Evolutionary conservation across 2,888 invertebrate genomes (phyloP), one percentile per base, ranked within the genome.

Genomic region (Nephrocerus scutellatus): DNA sequence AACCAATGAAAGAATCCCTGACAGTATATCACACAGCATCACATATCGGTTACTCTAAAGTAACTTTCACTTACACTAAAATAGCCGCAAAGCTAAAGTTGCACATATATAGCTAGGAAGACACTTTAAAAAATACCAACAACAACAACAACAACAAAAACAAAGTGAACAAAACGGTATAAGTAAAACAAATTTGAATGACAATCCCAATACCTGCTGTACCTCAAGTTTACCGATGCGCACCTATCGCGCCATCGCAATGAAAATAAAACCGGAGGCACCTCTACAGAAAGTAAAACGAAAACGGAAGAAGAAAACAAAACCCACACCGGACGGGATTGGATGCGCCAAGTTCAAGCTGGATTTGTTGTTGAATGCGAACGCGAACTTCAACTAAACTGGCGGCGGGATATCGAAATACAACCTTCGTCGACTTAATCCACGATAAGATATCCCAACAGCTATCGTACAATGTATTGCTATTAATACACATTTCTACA

Each of bases 51-150:
- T 12, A 20, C 26, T 26, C 43, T 48, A 28, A 34, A 42, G 45
- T 45, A 63, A 61, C 61, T 61, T 61, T 61, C 61, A 61, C 61
- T 61, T 57, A 50, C 50, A 48, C 51, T 53, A 51, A 55, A 52
- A 50, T 46, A 31, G 44, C n/a, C n/a, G n/a, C 23, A 43, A 35
- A 26, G 12, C 13, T 26, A 9, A 26, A 9, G 7, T 26, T 12
- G 24, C 19, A 20, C 19, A n/a, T n/a, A n/a, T n/a, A n/a, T n/a
- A 20, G 9, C 4, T 9, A 30, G 15, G 16, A 30, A 30, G 15
- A n/a, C 9, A 7, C 15, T 12, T 25, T 18, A 26, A 36, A 32
- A 23, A 33, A 10, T 16, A 36, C 15, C 30, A 31, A 38, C 14
- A 40, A 37, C 18, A 29, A 18, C 33, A 31, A 24, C 20, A 30